Percentiles rank a stretch among this genome's conserved stretches.
Conservation (phyloP, 35 echinoderm and acorn worm genomes). For the Diadema setosum region DNA sequence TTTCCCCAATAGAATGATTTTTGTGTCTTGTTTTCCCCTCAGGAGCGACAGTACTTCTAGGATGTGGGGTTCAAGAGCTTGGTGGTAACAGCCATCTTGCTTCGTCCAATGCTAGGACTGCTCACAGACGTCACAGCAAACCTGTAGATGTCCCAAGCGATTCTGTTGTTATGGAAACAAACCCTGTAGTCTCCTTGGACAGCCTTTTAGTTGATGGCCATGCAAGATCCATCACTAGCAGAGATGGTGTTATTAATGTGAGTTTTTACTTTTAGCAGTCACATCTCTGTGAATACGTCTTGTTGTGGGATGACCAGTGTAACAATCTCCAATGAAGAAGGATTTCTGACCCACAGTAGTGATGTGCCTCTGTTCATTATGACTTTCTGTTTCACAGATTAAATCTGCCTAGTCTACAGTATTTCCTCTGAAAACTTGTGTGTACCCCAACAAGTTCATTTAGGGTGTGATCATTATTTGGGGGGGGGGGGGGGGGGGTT, state of each 20-base stretch:
- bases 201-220: neutral
- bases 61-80: neutral
- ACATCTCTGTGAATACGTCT: neutral
- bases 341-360: neutral
- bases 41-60: neutral
- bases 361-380: neutral
- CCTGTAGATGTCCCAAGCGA: neutral
- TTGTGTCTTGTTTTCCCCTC: too few relatives aligned
- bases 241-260: constrained; percentile 5
- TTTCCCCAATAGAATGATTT: too few relatives aligned
- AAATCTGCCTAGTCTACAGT: neutral
- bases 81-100: neutral
- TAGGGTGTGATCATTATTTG: too few relatives aligned
- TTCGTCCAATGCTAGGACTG: neutral
- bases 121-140: neutral
- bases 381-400: neutral
- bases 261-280: neutral
- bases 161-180: neutral
- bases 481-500: too few relatives aligned
- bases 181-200: neutral
- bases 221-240: neutral
- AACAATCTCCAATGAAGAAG: neutral
- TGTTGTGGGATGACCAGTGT: neutral
- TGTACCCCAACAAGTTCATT: too few relatives aligned
- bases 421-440: too few relatives aligned